Percentiles rank a stretch among this genome's conserved stretches.
These are phyloP conservation scores for Osmerus mordax DNA, from an alignment of 2,113 vertebrate genomes.

Conservation along the genomic window DNA sequence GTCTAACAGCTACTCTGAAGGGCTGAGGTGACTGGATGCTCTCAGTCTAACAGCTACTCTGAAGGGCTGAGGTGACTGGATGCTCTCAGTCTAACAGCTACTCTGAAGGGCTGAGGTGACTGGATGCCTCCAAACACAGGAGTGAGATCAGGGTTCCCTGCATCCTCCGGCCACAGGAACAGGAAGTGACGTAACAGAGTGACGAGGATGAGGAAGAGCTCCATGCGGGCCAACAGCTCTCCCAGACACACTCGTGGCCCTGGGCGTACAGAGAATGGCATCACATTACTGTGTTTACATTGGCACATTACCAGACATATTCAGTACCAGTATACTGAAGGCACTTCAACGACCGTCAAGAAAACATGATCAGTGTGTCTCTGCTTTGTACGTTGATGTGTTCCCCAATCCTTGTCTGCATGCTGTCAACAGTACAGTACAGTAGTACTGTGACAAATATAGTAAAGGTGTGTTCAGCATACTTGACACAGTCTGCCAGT, in stretches of 20 bases:
- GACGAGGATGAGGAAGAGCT: constrained; percentile 27
- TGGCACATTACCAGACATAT: not conserved
- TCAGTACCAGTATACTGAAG: not conserved
- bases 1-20: too few relatives aligned
- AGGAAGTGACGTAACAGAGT: constrained; percentile 24
- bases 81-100: not conserved
- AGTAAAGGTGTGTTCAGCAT: not conserved
- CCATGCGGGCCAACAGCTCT: constrained; percentile 16
- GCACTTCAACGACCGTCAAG: not conserved
- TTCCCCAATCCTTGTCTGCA: not conserved
- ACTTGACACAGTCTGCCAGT: not conserved
- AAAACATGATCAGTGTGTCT: too few relatives aligned
- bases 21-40: constrained; percentile 13
- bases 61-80: constrained; percentile 9
- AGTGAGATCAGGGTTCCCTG: constrained; percentile 20
- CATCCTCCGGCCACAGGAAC: constrained; percentile 30
- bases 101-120: not conserved
- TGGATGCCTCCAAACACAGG: constrained; percentile 16
- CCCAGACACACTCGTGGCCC: constrained; percentile 16
- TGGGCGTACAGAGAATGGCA: not conserved
- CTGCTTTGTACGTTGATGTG: too few relatives aligned
- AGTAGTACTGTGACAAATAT: not conserved
- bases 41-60: not conserved
- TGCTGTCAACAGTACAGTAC: not conserved
- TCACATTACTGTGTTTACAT: not conserved